These are phyloP conservation scores for Arrhopalites spinosus DNA, from an alignment of 2,888 invertebrate genomes.

Conservation along the genomic window DNA sequence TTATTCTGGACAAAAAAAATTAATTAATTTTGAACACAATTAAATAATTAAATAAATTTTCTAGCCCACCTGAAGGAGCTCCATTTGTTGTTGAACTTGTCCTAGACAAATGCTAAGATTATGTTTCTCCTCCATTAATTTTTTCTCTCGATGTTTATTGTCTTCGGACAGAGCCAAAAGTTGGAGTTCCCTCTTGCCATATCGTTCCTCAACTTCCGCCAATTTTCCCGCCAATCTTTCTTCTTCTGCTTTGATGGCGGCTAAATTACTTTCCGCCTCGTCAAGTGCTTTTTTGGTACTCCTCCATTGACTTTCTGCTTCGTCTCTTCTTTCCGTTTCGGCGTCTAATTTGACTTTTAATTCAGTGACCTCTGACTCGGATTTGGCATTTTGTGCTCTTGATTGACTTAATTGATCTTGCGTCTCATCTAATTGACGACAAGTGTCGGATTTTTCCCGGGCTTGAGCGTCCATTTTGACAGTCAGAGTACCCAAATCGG, in stretches of 20 bases:
- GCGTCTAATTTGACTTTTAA: constrained; percentile 54
- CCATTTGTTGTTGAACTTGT: constrained; percentile 84
- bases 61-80: constrained; percentile 60
- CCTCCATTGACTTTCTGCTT: constrained; percentile 54
- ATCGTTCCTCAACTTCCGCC: constrained; percentile 84
- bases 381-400: constrained; percentile 44
- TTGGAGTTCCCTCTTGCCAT: constrained; percentile 82
- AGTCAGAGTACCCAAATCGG: constrained; percentile 46
- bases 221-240: constrained; percentile 75
- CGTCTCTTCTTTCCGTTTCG: constrained; percentile 54
- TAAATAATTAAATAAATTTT: not conserved
- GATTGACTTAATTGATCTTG: constrained; percentile 49
- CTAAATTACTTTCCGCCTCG: constrained; percentile 72
- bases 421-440: constrained; percentile 50
- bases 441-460: constrained; percentile 48
- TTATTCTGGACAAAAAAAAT: constrained; percentile 67
- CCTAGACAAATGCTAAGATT: constrained; percentile 90
- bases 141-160: constrained; percentile 80
- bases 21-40: not conserved
- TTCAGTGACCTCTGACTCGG: constrained; percentile 53
- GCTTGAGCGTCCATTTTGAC: constrained; percentile 51
- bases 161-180: constrained; percentile 84
- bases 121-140: constrained; percentile 88
- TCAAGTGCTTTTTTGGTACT: constrained; percentile 55
- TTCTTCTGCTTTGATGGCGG: constrained; percentile 80